Evolutionary conservation across 2,797 vertebrate genomes (phyloP).

Genomic region (Neopelma chrysocephalum): DNA sequence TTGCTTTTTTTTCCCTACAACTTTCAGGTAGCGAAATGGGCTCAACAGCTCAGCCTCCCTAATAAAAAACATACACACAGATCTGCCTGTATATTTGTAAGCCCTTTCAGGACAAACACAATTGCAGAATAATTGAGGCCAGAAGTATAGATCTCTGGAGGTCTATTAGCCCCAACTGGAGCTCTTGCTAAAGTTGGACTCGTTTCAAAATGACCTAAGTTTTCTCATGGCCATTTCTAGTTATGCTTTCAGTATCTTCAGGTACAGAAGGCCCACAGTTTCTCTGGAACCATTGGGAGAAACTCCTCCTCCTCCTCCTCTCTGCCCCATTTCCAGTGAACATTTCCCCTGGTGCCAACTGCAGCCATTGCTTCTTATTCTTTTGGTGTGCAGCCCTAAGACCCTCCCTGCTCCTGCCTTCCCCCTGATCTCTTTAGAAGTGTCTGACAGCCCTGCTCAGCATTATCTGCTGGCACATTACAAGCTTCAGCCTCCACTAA

Average conservation of each 20-base stretch:
- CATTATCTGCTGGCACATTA: background rate
- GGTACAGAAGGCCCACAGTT: rapidly evolving
- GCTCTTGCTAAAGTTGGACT: background rate
- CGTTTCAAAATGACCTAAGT: background rate
- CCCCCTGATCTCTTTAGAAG: too few species aligned
- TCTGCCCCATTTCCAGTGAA: rapidly evolving
- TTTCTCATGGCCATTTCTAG: background rate
- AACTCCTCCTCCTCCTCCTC: background rate
- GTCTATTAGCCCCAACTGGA: background rate
- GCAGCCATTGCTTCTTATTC: background rate
- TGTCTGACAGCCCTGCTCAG: background rate
- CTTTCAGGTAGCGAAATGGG: background rate
- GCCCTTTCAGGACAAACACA: background rate
- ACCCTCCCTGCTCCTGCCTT: background rate
- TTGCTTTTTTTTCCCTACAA: background rate
- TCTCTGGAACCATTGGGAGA: background rate
- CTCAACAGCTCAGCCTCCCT: background rate
- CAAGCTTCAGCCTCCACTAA: background rate
- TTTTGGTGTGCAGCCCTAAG: background rate
- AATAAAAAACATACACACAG: background rate
- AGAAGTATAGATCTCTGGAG: background rate
- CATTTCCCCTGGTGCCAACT: background rate
- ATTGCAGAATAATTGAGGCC: background rate
- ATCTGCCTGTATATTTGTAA: background rate
- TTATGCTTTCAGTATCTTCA: rapidly evolving